phyloP scores from a whole-genome alignment of 2,797 vertebrate genomes.

The Spea hammondii region DNA sequence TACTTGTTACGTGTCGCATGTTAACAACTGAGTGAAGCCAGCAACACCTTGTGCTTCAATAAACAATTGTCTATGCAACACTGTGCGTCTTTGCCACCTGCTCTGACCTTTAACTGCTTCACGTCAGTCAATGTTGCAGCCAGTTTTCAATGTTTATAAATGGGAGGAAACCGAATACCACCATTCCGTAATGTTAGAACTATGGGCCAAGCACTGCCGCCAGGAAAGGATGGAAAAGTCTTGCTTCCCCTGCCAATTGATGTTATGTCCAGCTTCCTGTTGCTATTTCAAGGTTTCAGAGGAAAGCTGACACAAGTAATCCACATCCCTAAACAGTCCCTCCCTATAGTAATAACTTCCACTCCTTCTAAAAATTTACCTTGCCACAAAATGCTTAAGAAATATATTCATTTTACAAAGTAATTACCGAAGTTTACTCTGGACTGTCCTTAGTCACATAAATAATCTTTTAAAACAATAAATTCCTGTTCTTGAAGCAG shows the following conservation, averaged over 20 bases:
- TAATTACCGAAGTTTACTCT: background rate
- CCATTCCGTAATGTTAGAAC: slow-evolving; percentile 6
- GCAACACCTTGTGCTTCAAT: background rate
- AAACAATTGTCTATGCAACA: background rate
- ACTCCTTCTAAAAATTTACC: background rate
- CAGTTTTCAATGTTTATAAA: slow-evolving; percentile 9
- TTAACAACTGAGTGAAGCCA: background rate
- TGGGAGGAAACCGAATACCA: slow-evolving; percentile 13
- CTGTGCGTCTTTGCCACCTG: slow-evolving; percentile 1
- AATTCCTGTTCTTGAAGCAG: no score
- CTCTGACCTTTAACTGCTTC: slow-evolving; percentile 10
- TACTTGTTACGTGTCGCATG: no score
- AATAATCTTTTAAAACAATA: no score
- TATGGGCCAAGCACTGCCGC: slow-evolving; percentile 28
- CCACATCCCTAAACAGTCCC: slow-evolving; percentile 10
- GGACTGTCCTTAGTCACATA: no score
- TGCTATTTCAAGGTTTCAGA: slow-evolving; percentile 32
- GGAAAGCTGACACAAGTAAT: slow-evolving; percentile 8
- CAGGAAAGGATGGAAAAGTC: slow-evolving; percentile 33
- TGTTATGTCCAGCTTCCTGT: slow-evolving; percentile 24
- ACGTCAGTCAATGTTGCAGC: background rate
- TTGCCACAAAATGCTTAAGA: background rate
- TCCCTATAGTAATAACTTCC: slow-evolving; percentile 1
- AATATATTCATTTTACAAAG: background rate
- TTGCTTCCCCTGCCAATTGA: slow-evolving; percentile 22